Conservation (phyloP, 2,113 vertebrate species). For the Malurus melanocephalus region DNA sequence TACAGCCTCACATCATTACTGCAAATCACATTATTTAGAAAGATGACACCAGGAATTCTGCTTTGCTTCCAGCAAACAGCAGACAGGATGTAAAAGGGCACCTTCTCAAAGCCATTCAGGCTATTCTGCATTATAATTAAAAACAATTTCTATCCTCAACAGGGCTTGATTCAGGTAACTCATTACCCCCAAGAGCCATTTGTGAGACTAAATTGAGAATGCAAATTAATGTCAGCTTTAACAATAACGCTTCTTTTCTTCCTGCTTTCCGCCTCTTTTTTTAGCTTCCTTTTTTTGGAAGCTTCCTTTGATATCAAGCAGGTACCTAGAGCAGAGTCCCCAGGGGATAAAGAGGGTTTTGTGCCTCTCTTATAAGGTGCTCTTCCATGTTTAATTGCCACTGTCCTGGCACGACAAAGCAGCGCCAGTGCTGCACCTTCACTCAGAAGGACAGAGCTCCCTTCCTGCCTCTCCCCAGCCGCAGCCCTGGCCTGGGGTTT, state of each 20-base stretch:
- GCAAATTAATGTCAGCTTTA: constrained; percentile 14
- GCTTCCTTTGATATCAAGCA: background rate
- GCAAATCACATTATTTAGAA: constrained; percentile 21
- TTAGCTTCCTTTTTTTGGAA: background rate
- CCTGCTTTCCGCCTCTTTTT: background rate
- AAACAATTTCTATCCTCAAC: constrained; percentile 30
- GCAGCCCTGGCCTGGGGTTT: background rate
- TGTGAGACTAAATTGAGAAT: background rate
- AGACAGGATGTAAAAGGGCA: constrained; percentile 4
- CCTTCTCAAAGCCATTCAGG: background rate
- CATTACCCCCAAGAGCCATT: constrained; percentile 25
- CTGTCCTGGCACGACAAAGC: fast-evolving
- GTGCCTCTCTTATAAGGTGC: background rate
- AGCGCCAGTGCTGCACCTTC: background rate
- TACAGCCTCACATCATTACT: background rate
- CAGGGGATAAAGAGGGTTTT: background rate
- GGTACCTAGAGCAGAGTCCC: background rate
- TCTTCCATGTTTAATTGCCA: background rate
- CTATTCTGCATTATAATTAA: constrained; percentile 19
- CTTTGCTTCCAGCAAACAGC: constrained; percentile 6
- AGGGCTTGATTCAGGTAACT: constrained; percentile 46
- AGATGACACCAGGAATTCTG: constrained; percentile 13
- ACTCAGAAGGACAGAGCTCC: background rate
- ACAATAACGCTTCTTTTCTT: background rate
- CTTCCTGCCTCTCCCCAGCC: background rate